Evolutionary conservation across 2,113 vertebrate species (phyloP).

Genomic region (Paramisgurnus dabryanus): DNA sequence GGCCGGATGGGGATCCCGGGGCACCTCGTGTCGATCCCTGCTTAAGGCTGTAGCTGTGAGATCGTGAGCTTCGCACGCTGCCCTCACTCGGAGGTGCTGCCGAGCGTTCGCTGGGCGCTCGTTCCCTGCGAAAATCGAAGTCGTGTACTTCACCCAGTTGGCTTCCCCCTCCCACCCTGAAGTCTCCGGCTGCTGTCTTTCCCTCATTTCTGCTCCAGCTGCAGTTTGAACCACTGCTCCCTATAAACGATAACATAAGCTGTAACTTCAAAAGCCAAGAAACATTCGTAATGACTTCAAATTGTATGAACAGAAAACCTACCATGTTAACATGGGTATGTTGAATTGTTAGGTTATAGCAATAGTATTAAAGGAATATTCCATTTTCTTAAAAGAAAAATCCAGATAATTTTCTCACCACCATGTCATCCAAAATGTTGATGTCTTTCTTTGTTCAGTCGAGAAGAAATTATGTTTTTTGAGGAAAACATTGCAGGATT

Average conservation of each 20-base stretch:
- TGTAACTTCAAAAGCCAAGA: background rate
- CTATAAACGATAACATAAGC: conserved; percentile 41
- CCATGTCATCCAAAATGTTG: too few relatives aligned
- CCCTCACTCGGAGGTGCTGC: conserved; percentile 83
- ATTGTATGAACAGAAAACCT: too few relatives aligned
- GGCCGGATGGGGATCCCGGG: conserved; percentile 87
- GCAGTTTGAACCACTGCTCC: conserved; percentile 96
- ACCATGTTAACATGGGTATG: too few relatives aligned
- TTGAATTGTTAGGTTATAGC: too few relatives aligned
- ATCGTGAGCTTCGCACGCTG: conserved; percentile 86
- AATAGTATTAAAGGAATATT: too few relatives aligned
- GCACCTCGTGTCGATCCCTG: conserved; percentile 73
- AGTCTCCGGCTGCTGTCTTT: conserved; percentile 60
- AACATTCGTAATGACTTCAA: too few relatives aligned
- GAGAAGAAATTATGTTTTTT: too few relatives aligned
- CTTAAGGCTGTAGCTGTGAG: conserved; percentile 81
- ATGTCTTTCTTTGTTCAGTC: too few relatives aligned
- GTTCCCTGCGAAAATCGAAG: conserved; percentile 82
- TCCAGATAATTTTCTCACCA: too few relatives aligned
- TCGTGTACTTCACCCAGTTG: conserved; percentile 87
- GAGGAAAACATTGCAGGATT: too few relatives aligned
- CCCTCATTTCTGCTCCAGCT: conserved; percentile 85
- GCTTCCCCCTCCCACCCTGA: conserved; percentile 71
- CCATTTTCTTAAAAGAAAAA: too few relatives aligned
- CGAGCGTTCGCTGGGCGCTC: conserved; percentile 85